phyloP scores from a whole-genome alignment of 2,797 vertebrate species.

The Mallotus villosus region DNA sequence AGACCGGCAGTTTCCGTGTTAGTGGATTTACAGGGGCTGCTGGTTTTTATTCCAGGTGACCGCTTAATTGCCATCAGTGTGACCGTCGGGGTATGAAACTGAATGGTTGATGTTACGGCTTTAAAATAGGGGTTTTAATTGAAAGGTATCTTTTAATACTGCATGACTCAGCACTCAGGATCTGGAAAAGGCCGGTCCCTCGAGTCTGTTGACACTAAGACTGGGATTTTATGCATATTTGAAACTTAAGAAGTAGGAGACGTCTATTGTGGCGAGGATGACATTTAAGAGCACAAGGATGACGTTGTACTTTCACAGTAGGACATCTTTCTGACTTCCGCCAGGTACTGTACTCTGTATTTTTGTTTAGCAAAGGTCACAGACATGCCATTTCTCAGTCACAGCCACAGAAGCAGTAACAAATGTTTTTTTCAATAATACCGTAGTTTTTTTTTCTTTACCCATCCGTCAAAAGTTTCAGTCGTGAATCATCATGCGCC shows the following conservation, averaged over 20 bases:
- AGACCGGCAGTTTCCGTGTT: conserved; percentile 29
- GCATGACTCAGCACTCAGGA: conserved; percentile 43
- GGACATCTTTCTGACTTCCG: too few species aligned
- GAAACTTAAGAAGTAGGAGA: too few species aligned
- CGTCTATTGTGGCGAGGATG: too few species aligned
- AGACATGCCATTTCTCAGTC: too few species aligned
- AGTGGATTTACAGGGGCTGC: conserved; percentile 28
- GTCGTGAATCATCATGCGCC: neutral
- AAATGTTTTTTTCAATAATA: too few species aligned
- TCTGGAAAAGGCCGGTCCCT: conserved; percentile 31
- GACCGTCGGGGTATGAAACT: conserved; percentile 35
- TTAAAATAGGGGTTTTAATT: conserved; percentile 40
- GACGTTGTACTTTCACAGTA: too few species aligned
- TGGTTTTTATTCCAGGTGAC: conserved; percentile 34
- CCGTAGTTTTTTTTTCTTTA: neutral
- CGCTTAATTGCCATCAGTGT: conserved; percentile 40
- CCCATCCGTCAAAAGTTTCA: neutral
- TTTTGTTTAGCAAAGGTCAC: too few species aligned
- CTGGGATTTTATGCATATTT: too few species aligned
- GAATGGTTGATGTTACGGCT: conserved; percentile 20
- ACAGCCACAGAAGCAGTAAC: too few species aligned
- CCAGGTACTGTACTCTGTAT: too few species aligned
- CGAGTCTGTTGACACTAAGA: neutral
- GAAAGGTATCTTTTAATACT: conserved; percentile 48
- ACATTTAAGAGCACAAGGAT: too few species aligned